Base-by-base conservation (phyloP, 2,888 invertebrate genomes). In the Celastrina argiolus region DNA sequence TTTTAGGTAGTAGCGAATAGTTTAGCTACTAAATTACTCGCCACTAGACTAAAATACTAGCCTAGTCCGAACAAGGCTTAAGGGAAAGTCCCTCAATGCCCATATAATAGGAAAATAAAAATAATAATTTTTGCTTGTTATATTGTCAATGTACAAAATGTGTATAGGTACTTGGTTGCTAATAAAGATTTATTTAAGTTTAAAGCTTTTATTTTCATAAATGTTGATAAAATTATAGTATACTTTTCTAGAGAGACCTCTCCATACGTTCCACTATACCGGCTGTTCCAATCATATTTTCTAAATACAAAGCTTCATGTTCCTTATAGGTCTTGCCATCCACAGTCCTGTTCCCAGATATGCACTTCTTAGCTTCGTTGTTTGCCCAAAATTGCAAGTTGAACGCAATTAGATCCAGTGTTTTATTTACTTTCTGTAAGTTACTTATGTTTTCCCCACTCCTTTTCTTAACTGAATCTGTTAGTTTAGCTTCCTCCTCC, bases 391-490 rank as follows among this genome's bases (percentile, higher is more conserved):
- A 75, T 2, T 73, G 74, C 0, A 91, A 69, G 67, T 85, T 81
- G 1, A 86, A 84, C 10, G 76, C 70, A 0, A 81, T 81, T 0
- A 78, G 45, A 3, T 82, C 81, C 1, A 90, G 63, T 0, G 77
- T 79, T 69, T 85, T 85, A 0, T 70, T 70, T 0, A 76, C 81
- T 63, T 82, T 87, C 65, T 86, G 80, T 18, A 90, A 72, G 59
- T 73, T 77, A 0, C 75, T 64, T 0, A 87, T 72, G 66, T 81
- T 84, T 8, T 83, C 84, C 66, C 79, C 80, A 1, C 87, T 78
- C 0, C 76, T 74, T 66, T 88, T 89, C 72, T 89, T 90, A 12
- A 86, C 80, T 70, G 76, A 81, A 71, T 91, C 90, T 14, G 77
- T 70, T 1, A 70, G 72, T 3, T 73, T 73, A 0, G 78, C 77